Percentiles rank a stretch among this genome's conserved stretches.
phyloP scores from a whole-genome alignment of 2,113 vertebrate genomes.

The Serilophus lunatus region DNA sequence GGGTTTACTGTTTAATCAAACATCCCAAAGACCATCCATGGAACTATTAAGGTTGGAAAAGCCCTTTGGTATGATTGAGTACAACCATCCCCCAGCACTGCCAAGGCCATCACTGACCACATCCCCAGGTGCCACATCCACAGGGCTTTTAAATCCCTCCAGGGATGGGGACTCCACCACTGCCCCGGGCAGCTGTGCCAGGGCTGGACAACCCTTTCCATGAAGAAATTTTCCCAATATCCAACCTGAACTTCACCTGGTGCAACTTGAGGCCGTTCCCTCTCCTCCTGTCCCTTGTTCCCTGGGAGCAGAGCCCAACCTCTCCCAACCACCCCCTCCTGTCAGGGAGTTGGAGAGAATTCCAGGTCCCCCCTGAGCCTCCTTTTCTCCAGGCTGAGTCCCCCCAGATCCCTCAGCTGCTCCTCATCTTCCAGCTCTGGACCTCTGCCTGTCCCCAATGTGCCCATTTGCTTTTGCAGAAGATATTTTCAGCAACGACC shows the following conservation, averaged over 20 bases:
- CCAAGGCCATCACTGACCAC: neutral
- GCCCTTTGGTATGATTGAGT: neutral
- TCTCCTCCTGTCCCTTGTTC: neutral
- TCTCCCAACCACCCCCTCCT: neutral
- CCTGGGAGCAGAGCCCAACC: neutral
- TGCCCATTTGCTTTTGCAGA: neutral
- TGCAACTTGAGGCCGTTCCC: neutral
- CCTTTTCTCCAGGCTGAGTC: neutral
- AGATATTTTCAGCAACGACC: neutral
- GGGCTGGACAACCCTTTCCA: neutral
- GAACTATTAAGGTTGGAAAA: neutral
- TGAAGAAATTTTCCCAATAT: fast-evolving
- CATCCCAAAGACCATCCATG: neutral
- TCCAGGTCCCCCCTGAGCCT: neutral
- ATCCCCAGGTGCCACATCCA: neutral
- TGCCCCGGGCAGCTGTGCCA: neutral
- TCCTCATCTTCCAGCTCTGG: neutral
- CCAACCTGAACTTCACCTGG: neutral
- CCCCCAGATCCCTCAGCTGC: neutral
- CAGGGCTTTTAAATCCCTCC: neutral
- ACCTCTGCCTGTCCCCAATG: neutral
- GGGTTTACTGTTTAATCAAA: neutral
- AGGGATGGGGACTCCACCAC: neutral
- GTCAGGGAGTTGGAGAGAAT: neutral
- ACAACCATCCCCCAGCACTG: neutral